Base-by-base conservation (phyloP, 2,113 vertebrate genomes). In the Gasterosteus nipponicus region DNA sequence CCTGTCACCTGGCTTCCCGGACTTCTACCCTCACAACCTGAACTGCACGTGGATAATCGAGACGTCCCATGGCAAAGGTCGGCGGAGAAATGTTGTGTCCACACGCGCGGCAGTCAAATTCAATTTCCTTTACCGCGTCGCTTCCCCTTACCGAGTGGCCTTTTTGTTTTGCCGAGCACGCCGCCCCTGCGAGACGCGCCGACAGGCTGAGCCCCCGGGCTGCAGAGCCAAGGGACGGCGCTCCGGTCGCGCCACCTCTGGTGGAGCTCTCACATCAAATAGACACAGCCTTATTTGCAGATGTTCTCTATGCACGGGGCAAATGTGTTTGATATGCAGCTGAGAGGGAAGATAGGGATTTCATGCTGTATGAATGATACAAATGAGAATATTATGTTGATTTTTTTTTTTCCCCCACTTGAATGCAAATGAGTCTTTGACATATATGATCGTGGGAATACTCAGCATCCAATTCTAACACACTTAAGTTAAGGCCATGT, bases 31-130 rank as follows among this genome's bases (percentile, higher is more conserved):
- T 2, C 98, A 99, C 92, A 99, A 99, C 91, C 89, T 99, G 90
- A 99, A 99, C 92, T 99, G 98, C 90, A 99, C 98, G 0, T 99
- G 98, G 98, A 91, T 96, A 0, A 98, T 99, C 29, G 97, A 99
- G 92, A 96, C 97, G 1, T 98, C 98, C 0, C 98, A 99, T 12
- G 97, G 98, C 78, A 99, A 99, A 96, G 98, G 98, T 99, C 83
- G 93, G 88, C 91, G 73, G 26, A 18, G 29, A 62, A 58, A 69
- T 49, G 68, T 71, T 0, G 10, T 83, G 87, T 90, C 69, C 71
- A 88, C 89, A 81, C 78, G 69, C 54, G 69, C 41, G 10, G 75
- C 80, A 84, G 87, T 90, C 86, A 77, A 75, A 89, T 80, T 83
- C 64, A 86, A 88, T 88, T 90, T 80, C 61, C 85, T 19, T 73